Evolutionary conservation across 2,113 vertebrate genomes (phyloP), one percentile per base, ranked within the genome.

Genomic region (Myotis davidii): DNA sequence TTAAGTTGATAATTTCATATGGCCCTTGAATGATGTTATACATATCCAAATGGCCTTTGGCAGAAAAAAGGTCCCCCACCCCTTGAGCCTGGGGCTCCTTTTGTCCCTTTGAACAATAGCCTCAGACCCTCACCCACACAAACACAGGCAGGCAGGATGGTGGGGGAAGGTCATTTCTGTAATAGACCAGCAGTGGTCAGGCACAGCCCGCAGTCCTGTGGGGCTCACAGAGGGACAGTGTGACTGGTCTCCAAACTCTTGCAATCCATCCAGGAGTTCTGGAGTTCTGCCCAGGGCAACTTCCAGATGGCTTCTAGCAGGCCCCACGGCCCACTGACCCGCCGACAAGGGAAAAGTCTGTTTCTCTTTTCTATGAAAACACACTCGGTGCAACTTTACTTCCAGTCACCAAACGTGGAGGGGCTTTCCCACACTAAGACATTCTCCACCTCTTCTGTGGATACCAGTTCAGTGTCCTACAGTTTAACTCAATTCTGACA

Each of bases 71-170:
- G 56, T 69, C 21, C 29, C 69, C 86, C n/a, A 74, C 11, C 18
- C 52, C 50, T 91, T 65, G 27, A 93, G 23, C 65, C 37, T 72
- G 29, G n/a, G 48, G 18, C 21, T 61, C 23, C 59, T 79, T 37
- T 32, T 16, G 50, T 72, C 21, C 27, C 67, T 90, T 54, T 2
- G 56, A 72, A 61, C 25, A 32, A 48, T 34, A 25, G 25, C 56
- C n/a, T 50, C 21, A n/a, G 59, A 11, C 12, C 42, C 67, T 39
- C 16, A 37, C n/a, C 23, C 56, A 32, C 16, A 81, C 23, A 83
- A 92, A 84, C 48, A 84, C 65, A 90, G 72, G 45, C 42, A 94
- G 69, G 16, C 85, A 92, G 50, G 67, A 81, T 42, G 50, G 32
- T 64, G 39, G 48, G 23, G 37, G 74, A 83, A 72, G 65, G 70